Base-by-base conservation (phyloP, 2,888 invertebrate genomes). In the Ophion ellenae region DNA sequence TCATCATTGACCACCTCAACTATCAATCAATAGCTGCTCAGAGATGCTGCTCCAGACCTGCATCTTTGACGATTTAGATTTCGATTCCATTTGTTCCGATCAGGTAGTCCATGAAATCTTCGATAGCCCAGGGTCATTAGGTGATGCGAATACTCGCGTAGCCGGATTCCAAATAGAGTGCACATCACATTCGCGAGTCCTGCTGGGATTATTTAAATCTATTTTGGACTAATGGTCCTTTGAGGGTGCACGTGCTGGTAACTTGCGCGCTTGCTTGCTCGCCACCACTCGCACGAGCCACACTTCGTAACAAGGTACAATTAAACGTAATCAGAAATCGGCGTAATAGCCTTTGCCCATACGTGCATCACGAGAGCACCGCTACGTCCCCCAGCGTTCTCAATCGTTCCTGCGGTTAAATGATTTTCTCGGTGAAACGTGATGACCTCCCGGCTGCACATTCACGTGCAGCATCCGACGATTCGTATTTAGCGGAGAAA, bases 271-370 rank as follows among this genome's bases (percentile, higher is more conserved):
- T 53, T 17, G 53, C 53, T 53, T 53, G 17, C 53, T 5, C 14
- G 17, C 53, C 53, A 53, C 17, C 53, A 53, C 14, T 53, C 53
- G 11, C 53, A 53, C 53, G 17, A 53, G 17, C 14, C 53, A 17
- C 53, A 17, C 14, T 53, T 17, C 63, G 53, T 40, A 66, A 80
- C 66, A 53, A 66, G 57, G 32, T 73, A 57, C 80, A 73, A 80
- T 73, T 80, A 80, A 80, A 73, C 80, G 80, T 66, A 80, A 80
- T 80, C 53, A 73, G 71, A 66, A 73, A 80, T 80, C 80, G 71
- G 57, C 79, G 69, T 47, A 24, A 59, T 63, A 45, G 28, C 24
- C 69, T 61, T 63, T 47, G 57, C 53, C 24, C 53, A 24, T 28
- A 47, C 45, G 47, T 57, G 40, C 71, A 17, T 53, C 69, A 32